Percentiles rank a stretch among this genome's conserved stretches.
phyloP scores from a whole-genome alignment of 2,113 vertebrate genomes.

The Mormoops blainvillei region DNA sequence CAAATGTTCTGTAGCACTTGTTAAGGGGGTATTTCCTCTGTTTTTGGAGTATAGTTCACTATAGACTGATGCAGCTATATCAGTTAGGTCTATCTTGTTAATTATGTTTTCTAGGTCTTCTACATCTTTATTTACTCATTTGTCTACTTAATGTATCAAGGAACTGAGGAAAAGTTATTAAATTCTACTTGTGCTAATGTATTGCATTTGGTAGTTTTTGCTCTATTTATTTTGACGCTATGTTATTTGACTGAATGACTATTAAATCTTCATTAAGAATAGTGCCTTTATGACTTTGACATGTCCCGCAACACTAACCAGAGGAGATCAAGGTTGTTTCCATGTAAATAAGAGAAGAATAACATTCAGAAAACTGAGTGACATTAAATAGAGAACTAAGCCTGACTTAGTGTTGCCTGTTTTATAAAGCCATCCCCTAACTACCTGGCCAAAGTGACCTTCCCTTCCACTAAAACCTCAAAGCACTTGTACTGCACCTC shows the following conservation, averaged over 20 bases:
- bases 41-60: neutral
- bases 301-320: neutral
- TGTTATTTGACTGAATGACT: neutral
- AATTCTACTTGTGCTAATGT: neutral
- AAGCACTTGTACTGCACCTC: neutral
- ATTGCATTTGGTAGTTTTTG: neutral
- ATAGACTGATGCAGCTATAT: neutral
- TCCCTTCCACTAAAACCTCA: neutral
- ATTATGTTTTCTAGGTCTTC: neutral
- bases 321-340: neutral
- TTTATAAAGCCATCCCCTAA: neutral
- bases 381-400: neutral
- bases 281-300: neutral
- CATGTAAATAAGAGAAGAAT: neutral
- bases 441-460: neutral
- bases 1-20: neutral
- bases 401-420: neutral
- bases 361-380: neutral
- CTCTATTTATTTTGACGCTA: slow-evolving; percentile 15
- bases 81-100: neutral
- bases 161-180: neutral
- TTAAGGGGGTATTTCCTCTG: neutral
- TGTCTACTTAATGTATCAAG: neutral
- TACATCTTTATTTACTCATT: slow-evolving; percentile 21
- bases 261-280: slow-evolving; percentile 11